Conservation (phyloP, 2,888 invertebrate genomes). For the Uropetala carovei region DNA sequence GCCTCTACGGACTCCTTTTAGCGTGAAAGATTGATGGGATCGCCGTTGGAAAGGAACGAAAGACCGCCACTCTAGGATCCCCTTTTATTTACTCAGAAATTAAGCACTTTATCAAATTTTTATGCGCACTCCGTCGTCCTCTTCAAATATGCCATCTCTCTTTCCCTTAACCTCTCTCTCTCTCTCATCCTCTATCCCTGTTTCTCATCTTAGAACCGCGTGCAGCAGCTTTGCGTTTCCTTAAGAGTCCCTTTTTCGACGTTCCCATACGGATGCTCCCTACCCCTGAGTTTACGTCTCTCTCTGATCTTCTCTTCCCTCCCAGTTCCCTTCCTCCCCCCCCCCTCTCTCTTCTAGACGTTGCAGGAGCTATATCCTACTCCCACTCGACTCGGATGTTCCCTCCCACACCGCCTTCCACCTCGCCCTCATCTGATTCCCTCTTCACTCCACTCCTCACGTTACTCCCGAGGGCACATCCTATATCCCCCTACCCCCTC, state of each 20-base stretch:
- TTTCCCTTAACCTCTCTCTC: neutral
- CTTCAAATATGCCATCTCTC: constrained; percentile 47
- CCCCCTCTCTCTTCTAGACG: neutral
- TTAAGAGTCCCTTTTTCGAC: neutral
- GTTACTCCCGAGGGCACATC: too few relatives aligned
- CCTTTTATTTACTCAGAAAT: constrained; percentile 48
- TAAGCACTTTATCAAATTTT: constrained; percentile 48
- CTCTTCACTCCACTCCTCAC: too few relatives aligned
- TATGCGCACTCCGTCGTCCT: neutral
- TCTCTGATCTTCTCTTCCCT: neutral
- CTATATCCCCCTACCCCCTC: too few relatives aligned
- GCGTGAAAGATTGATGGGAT: constrained; percentile 59
- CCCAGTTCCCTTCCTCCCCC: neutral
- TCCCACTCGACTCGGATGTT: too few relatives aligned
- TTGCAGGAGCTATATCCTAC: too few relatives aligned
- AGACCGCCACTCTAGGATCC: neutral
- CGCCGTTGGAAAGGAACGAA: constrained; percentile 1
- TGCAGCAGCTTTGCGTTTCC: neutral
- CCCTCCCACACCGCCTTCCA: too few relatives aligned
- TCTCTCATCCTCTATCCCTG: neutral
- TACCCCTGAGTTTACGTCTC: neutral
- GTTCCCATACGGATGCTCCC: neutral
- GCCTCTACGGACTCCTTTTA: constrained; percentile 54
- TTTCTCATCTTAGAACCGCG: neutral
- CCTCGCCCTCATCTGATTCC: too few relatives aligned